A percentile compares a stretch with the other conserved stretches of the same genome.
These are phyloP conservation scores for Nothocercus julius DNA, from an alignment of 2,113 vertebrate species.

Conservation along the genomic window DNA sequence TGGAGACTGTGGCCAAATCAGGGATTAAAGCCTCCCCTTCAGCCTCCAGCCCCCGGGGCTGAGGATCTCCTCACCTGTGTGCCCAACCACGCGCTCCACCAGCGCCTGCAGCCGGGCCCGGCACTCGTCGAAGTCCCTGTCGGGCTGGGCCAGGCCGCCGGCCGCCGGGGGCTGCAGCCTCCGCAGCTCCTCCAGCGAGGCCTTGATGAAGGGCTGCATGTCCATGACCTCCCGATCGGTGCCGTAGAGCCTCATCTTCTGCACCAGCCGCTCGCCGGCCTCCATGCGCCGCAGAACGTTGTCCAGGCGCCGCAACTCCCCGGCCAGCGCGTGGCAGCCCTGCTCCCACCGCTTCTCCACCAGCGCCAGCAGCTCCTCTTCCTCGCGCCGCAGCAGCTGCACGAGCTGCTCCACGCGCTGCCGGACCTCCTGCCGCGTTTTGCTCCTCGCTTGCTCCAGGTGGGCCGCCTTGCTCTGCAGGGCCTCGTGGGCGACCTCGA, in stretches of 20 bases:
- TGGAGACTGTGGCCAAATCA: neutral
- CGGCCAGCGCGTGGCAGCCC: neutral
- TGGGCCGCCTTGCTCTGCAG: neutral
- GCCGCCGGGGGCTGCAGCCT: neutral
- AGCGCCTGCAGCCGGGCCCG: slow-evolving; percentile 40
- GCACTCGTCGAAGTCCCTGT: neutral
- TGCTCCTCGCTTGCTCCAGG: neutral
- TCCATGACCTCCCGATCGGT: slow-evolving; percentile 75
- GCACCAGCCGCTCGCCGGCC: slow-evolving; percentile 46
- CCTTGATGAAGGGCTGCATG: slow-evolving; percentile 67
- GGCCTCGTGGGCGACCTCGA: neutral
- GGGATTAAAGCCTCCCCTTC: neutral
- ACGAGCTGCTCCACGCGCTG: neutral
- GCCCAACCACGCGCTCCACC: neutral
- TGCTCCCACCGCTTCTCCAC: neutral
- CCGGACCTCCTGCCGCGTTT: slow-evolving; percentile 31
- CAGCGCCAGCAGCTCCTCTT: slow-evolving; percentile 30
- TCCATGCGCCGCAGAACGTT: slow-evolving; percentile 57
- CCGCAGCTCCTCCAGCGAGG: slow-evolving; percentile 39
- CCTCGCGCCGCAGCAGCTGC: neutral
- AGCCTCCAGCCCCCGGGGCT: neutral
- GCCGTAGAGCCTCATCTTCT: slow-evolving; percentile 60
- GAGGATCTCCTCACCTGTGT: slow-evolving; percentile 19
- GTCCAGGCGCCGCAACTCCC: neutral
- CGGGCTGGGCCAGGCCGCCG: rapidly evolving